A percentile compares a stretch with the other conserved stretches of the same genome.
Evolutionary conservation across 1,140 invertebrate genomes (phyloP).

Genomic region (Drosophila tropicalis): DNA sequence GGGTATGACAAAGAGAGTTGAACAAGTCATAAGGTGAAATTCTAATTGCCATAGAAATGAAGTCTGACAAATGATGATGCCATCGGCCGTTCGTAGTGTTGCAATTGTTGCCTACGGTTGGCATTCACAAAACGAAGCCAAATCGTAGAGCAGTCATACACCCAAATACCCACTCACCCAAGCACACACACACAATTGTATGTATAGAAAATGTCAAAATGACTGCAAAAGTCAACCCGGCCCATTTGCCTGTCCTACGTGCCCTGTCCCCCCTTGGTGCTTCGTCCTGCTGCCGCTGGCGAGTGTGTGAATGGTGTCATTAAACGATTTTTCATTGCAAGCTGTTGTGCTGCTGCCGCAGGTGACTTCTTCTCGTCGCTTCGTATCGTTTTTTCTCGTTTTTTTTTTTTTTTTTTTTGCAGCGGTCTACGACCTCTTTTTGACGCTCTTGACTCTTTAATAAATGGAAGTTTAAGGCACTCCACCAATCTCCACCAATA

Average conservation of each 20-base stretch:
- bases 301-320: constrained; percentile 78
- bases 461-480: constrained; percentile 4
- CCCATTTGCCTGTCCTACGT: constrained; percentile 4
- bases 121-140: constrained; percentile 28
- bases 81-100: constrained; percentile 34
- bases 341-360: constrained; percentile 63
- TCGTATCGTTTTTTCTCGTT: neutral
- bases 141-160: neutral
- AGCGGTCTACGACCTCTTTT: constrained; percentile 64
- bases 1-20: constrained; percentile 36
- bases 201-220: constrained; percentile 50
- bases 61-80: constrained; percentile 77
- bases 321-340: constrained; percentile 83
- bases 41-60: constrained; percentile 73
- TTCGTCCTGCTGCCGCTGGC: neutral
- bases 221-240: constrained; percentile 51
- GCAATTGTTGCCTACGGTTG: constrained; percentile 67
- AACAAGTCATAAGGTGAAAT: constrained; percentile 55
- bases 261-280: neutral
- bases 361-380: constrained; percentile 51
- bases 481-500: neutral
- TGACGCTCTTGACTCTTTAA: constrained; percentile 56
- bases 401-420: constrained; percentile 50
- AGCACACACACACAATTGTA: constrained; percentile 15
- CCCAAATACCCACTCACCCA: constrained; percentile 26